Percentiles rank a stretch among this genome's conserved stretches.
phyloP scores from a whole-genome alignment of 53 echinoderm and acorn worm genomes.

The Mesocentrotus franciscanus region DNA sequence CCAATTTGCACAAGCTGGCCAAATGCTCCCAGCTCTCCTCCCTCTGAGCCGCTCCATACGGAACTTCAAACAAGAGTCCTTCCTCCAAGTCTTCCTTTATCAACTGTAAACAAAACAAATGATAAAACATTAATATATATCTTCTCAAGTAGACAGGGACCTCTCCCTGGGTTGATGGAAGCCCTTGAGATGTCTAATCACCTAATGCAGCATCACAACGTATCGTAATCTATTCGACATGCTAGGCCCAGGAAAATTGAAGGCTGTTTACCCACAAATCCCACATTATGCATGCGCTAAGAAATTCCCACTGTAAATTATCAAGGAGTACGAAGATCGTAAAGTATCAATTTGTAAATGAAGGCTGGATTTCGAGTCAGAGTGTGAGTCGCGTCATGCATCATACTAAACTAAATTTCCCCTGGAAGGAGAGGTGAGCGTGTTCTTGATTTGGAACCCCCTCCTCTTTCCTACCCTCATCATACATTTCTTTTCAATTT shows the following conservation, averaged over 20 bases:
- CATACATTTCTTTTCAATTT: not conserved
- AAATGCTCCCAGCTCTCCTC: conserved; percentile 66
- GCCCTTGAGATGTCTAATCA: conserved; percentile 33
- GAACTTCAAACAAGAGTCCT: conserved; percentile 24
- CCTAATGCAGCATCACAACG: conserved; percentile 30
- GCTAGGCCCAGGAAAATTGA: conserved; percentile 17
- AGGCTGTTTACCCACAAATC: conserved; percentile 42
- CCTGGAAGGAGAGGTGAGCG: not conserved
- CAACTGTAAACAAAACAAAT: conserved; percentile 61
- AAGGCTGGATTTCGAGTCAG: conserved; percentile 29
- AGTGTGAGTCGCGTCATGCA: not conserved
- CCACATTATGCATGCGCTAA: conserved; percentile 59
- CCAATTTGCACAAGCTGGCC: conserved; percentile 65
- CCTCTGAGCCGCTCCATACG: conserved; percentile 49
- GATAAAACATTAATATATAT: conserved; percentile 19
- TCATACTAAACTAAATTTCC: not conserved
- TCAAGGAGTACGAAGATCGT: conserved; percentile 27
- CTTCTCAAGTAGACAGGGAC: conserved; percentile 11
- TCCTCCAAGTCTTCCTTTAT: conserved; percentile 62
- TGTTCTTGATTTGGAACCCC: not conserved
- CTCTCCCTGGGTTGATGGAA: not conserved
- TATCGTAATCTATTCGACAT: conserved; percentile 36
- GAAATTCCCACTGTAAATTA: conserved; percentile 62
- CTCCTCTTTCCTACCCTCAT: too few relatives aligned
- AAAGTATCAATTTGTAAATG: conserved; percentile 66